phyloP scores from a whole-genome alignment of 2,113 vertebrate species.

The Cygnus buccinator region DNA sequence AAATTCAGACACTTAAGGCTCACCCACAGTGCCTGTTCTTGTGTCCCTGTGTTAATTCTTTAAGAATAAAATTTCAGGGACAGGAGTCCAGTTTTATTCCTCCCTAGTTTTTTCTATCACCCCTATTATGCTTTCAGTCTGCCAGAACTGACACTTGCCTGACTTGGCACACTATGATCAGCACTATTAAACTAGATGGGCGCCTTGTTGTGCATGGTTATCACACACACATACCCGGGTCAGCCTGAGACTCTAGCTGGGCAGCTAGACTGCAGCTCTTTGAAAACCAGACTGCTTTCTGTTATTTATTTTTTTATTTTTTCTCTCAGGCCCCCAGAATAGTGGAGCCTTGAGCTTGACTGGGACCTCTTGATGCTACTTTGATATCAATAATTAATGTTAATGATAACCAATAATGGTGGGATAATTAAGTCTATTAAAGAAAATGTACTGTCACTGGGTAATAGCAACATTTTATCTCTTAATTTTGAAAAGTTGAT shows the following conservation, averaged over 20 bases:
- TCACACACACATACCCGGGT: background rate
- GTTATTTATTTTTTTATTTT: background rate
- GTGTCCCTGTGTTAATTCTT: background rate
- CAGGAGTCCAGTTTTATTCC: background rate
- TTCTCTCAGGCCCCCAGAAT: background rate
- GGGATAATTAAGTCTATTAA: slow-evolving; percentile 33
- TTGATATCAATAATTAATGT: slow-evolving; percentile 48
- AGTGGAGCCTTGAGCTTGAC: background rate
- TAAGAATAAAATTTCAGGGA: background rate
- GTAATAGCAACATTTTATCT: background rate
- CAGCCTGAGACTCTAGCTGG: background rate
- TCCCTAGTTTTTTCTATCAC: background rate
- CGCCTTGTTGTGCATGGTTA: background rate
- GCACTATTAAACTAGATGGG: background rate
- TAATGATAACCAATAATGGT: background rate
- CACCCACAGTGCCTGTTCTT: background rate
- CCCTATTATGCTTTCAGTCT: background rate
- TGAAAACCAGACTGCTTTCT: background rate
- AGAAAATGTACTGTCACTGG: background rate
- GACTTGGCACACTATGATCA: background rate
- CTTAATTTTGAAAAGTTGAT: background rate
- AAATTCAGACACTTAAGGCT: background rate
- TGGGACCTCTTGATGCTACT: background rate
- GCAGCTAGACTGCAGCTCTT: background rate
- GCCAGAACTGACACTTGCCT: background rate